A percentile compares a stretch with the other conserved stretches of the same genome.
Evolutionary conservation across 2,888 invertebrate species (phyloP).

Genomic region (Andrena flavipes): DNA sequence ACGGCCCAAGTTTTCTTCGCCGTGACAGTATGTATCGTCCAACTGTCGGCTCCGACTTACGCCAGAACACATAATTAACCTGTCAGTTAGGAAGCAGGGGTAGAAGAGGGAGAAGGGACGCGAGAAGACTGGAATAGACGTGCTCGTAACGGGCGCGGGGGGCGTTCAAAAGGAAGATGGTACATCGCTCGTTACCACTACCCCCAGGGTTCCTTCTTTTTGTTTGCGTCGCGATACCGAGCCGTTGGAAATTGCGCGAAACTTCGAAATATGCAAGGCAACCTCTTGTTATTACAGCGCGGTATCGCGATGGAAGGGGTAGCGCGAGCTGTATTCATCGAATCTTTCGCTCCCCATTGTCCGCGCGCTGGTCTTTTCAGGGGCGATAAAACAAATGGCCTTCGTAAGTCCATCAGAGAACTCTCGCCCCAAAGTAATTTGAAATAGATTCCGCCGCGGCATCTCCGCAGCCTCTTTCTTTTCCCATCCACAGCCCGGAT

Average conservation of each 20-base stretch:
- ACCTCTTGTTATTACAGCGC: conserved; percentile 37
- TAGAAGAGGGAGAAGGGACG: conserved; percentile 19
- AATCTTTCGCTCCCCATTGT: conserved; percentile 43
- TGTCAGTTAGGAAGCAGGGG: conserved; percentile 66
- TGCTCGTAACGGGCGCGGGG: not conserved
- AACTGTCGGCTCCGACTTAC: conserved; percentile 43
- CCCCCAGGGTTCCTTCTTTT: conserved; percentile 3
- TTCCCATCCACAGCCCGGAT: conserved; percentile 31
- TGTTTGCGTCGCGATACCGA: conserved; percentile 15
- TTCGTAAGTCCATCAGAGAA: conserved; percentile 57
- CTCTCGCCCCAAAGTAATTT: conserved; percentile 60
- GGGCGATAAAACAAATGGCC: conserved; percentile 54
- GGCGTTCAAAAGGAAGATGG: conserved; percentile 13
- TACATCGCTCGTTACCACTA: conserved; percentile 36
- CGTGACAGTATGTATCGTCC: conserved; percentile 42
- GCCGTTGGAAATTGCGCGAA: conserved; percentile 44
- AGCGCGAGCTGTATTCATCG: conserved; percentile 24
- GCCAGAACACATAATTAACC: conserved; percentile 73
- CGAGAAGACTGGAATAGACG: not conserved
- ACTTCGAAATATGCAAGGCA: conserved; percentile 43
- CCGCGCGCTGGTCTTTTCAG: conserved; percentile 20
- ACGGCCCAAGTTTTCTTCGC: conserved; percentile 44
- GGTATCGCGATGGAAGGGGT: conserved; percentile 2
- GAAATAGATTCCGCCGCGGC: conserved; percentile 57
- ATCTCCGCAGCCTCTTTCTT: conserved; percentile 38